Conservation (phyloP, 2,888 invertebrate species). For the Sipha maydis region DNA sequence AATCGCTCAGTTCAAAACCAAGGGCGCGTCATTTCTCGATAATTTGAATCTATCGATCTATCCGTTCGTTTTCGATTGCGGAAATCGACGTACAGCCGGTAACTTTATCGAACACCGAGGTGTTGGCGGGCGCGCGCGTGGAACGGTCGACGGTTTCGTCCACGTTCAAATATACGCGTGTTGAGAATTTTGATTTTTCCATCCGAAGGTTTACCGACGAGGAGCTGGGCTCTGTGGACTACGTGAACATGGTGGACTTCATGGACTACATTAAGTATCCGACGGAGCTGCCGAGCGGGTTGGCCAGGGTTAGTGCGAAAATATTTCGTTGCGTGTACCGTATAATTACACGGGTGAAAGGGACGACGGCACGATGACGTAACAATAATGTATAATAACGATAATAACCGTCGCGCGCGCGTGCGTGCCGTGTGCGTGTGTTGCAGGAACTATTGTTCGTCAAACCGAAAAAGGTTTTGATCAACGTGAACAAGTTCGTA, state of each 20-base stretch:
- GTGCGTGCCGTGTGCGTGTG: background rate
- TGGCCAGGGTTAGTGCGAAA: constrained; percentile 24
- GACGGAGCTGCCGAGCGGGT: constrained; percentile 9
- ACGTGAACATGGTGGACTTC: constrained; percentile 13
- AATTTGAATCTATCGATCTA: too few species aligned
- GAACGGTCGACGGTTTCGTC: too few species aligned
- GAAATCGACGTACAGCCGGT: too few species aligned
- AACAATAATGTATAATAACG: background rate
- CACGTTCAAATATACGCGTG: too few species aligned
- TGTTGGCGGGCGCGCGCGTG: too few species aligned
- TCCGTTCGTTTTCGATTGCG: too few species aligned
- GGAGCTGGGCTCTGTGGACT: background rate
- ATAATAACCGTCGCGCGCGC: too few species aligned
- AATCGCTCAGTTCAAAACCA: too few species aligned
- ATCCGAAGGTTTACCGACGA: constrained; percentile 18
- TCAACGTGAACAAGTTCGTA: constrained; percentile 40
- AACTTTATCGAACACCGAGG: too few species aligned
- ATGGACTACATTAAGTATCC: constrained; percentile 34
- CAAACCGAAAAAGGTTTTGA: constrained; percentile 33
- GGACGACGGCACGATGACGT: background rate
- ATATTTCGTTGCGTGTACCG: too few species aligned
- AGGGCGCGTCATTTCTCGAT: too few species aligned
- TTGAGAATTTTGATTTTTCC: background rate
- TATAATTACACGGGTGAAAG: too few species aligned
- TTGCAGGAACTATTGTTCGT: constrained; percentile 48